Percentiles rank a stretch among this genome's conserved stretches.
Evolutionary conservation across 2,113 vertebrate genomes (phyloP).

Genomic region (Salvelinus namaycush): DNA sequence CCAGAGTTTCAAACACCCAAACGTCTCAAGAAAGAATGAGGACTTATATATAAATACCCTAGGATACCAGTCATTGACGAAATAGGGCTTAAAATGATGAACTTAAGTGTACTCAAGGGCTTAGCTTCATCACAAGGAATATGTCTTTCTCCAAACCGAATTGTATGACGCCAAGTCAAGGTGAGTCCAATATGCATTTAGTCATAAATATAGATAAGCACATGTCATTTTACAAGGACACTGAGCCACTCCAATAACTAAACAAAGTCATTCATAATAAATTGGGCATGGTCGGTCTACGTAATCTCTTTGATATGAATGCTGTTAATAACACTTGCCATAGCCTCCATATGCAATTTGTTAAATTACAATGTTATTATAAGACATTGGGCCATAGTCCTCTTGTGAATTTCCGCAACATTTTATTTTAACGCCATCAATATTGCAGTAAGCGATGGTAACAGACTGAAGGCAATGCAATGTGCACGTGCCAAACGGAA

Average conservation of each 20-base stretch:
- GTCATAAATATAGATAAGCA: no score
- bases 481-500: not conserved
- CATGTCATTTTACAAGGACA: not conserved
- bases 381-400: no score
- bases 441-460: not conserved
- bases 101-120: not conserved
- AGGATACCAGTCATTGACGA: not conserved
- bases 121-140: not conserved
- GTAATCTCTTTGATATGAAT: no score
- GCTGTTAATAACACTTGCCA: no score
- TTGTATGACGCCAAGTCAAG: not conserved
- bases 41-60: not conserved
- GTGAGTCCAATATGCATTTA: not conserved
- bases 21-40: not conserved
- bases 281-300: no score
- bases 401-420: not conserved
- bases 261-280: no score
- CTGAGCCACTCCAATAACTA: not conserved
- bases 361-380: no score
- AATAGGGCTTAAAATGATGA: not conserved
- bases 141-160: not conserved
- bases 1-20: not conserved
- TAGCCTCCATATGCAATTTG: no score
- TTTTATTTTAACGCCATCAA: not conserved
- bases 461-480: not conserved